Base-by-base conservation (phyloP, 2,797 vertebrate species). In the Arremon brunneinucha region DNA sequence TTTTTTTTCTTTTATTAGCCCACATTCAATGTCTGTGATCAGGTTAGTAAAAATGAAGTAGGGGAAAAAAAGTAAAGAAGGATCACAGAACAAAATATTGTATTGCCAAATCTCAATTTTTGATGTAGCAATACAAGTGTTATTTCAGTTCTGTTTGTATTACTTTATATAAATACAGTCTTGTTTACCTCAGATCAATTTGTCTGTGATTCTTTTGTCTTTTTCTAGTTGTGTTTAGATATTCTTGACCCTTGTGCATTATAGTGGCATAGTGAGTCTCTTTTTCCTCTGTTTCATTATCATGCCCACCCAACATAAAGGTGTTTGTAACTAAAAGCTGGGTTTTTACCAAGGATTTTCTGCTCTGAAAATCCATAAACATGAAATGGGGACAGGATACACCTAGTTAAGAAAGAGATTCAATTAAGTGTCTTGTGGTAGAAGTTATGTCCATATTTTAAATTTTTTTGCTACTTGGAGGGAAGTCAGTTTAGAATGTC, bases 11-110 rank as follows among this genome's bases (percentile, higher is more conserved):
- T 98, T 99, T 98, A 98, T 99, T 99, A 99, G 99, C 99, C 99
- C 98, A 99, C 99, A 99, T 99, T 99, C 99, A 99, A 98, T 99
- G 98, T 99, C 98, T 99, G 98, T 99, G 99, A 99, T 97, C 99
- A 99, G 99, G 99, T 99, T 98, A 99, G 99, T 99, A 98, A 98
- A 97, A 97, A 96, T 88, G 83, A 98, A 97, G 97, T 97, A 98
- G 96, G 97, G 96, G 87, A 64, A 91, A 96, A 94, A 84, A 85
- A 41, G 94, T 89, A 74, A 96, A 94, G 96, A 98, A 98, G 97
- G 98, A 98, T 98, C 98, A 98, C 97, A 98, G 98, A 98, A 98
- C 95, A 97, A 98, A 98, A 93, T 93, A 30, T 71, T 96, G 59
- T 97, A 96, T 97, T 98, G 96, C 96, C 89, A 47, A 97, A 85